These are phyloP conservation scores for Pegea sp. DNA, from an alignment of 23 tunicate genomes.

Conservation along the genomic window DNA sequence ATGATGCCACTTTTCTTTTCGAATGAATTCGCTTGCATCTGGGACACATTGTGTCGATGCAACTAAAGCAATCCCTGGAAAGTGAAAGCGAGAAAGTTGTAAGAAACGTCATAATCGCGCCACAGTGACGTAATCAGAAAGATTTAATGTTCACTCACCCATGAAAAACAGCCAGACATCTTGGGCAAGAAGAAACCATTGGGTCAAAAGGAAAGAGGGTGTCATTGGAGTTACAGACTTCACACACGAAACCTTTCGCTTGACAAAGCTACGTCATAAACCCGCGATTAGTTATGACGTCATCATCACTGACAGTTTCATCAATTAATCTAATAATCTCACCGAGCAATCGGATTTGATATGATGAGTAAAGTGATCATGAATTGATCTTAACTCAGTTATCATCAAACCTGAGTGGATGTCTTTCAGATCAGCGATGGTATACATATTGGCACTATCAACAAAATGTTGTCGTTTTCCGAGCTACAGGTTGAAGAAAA, in stretches of 20 bases:
- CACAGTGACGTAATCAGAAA: too few relatives aligned
- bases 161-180: conserved; percentile 78
- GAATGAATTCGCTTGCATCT: conserved; percentile 26
- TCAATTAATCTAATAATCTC: too few relatives aligned
- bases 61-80: conserved; percentile 51
- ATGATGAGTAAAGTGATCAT: conserved; percentile 48
- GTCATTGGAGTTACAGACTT: conserved; percentile 74
- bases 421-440: conserved; percentile 49
- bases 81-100: too few relatives aligned
- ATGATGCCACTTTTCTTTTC: neutral
- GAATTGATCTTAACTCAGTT: conserved; percentile 24
- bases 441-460: conserved; percentile 56
- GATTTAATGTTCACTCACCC: too few relatives aligned
- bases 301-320: too few relatives aligned
- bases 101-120: neutral
- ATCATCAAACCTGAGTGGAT: conserved; percentile 19
- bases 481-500: conserved; percentile 11
- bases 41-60: conserved; percentile 33
- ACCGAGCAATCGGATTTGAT: conserved; percentile 78
- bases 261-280: conserved; percentile 27
- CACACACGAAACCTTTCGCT: conserved; percentile 93
- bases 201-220: conserved; percentile 72
- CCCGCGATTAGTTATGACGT: neutral
- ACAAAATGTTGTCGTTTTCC: conserved; percentile 79
- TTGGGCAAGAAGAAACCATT: conserved; percentile 36